A percentile compares a stretch with the other conserved stretches of the same genome.
Conservation (phyloP, 2,888 invertebrate genomes). For the Nemoura dubitans region DNA sequence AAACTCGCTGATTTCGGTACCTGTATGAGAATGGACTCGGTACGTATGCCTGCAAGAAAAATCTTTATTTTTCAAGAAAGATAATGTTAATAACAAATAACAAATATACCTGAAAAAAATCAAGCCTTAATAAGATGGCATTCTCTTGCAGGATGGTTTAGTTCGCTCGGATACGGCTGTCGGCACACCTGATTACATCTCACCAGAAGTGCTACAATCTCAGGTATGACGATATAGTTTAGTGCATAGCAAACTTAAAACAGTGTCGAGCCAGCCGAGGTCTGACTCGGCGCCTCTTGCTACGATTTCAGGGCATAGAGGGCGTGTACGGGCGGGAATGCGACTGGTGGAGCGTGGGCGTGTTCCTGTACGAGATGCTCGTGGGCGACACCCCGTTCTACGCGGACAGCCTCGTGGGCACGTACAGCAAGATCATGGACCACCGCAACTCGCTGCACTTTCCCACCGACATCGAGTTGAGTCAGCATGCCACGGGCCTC, state of each 20-base stretch:
- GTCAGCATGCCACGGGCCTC: slow-evolving; percentile 84
- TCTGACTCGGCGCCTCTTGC: neutral
- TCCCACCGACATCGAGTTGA: slow-evolving; percentile 94
- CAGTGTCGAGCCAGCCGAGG: too few species aligned
- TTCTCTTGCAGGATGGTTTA: slow-evolving; percentile 78
- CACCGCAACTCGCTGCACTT: slow-evolving; percentile 95
- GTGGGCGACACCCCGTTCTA: slow-evolving; percentile 97
- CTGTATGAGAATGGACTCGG: slow-evolving; percentile 96
- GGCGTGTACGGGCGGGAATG: slow-evolving; percentile 97
- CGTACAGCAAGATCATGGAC: slow-evolving; percentile 99
- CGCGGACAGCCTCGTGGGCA: slow-evolving; percentile 97
- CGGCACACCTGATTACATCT: slow-evolving; percentile 99
- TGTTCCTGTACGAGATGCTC: slow-evolving; percentile 98
- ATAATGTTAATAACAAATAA: too few species aligned
- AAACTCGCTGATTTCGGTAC: slow-evolving; percentile 99
- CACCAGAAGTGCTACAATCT: slow-evolving; percentile 97
- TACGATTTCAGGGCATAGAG: slow-evolving; percentile 80
- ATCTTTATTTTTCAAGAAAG: slow-evolving; percentile 17
- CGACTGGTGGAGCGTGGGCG: slow-evolving; percentile 99
- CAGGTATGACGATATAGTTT: slow-evolving; percentile 34
- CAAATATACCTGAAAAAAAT: too few species aligned
- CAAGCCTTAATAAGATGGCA: too few species aligned
- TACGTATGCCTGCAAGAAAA: too few species aligned
- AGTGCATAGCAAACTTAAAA: too few species aligned
- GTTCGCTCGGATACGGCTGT: slow-evolving; percentile 98